Conservation (phyloP, 2,797 vertebrate genomes). For the Geotrypetes seraphini region DNA sequence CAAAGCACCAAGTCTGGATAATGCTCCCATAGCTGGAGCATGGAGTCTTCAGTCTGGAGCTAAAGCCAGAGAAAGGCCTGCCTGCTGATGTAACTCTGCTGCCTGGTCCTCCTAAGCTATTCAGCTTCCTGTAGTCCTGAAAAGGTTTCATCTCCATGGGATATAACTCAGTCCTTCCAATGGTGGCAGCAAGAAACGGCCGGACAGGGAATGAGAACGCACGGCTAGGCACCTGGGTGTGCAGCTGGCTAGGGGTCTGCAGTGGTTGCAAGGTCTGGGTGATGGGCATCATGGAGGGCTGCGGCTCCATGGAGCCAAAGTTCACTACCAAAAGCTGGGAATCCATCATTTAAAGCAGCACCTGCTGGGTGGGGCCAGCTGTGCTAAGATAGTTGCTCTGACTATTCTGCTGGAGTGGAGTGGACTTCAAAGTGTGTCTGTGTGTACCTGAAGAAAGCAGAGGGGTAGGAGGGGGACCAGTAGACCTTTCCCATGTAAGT, state of each 20-base stretch:
- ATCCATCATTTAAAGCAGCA: slow-evolving; percentile 49
- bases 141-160: slow-evolving; percentile 40
- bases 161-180: slow-evolving; percentile 37
- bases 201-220: slow-evolving; percentile 34
- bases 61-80: no score
- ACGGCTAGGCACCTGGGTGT: slow-evolving; percentile 29
- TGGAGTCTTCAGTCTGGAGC: no score
- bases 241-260: slow-evolving; percentile 26
- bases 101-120: slow-evolving; percentile 28
- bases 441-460: no score
- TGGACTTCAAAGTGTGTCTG: no score
- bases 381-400: slow-evolving; percentile 44
- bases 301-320: slow-evolving; percentile 28
- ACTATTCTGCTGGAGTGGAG: slow-evolving; percentile 36
- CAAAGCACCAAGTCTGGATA: no score
- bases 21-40: no score
- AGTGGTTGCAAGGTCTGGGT: slow-evolving; percentile 34
- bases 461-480: no score
- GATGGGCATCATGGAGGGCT: slow-evolving; percentile 36
- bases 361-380: slow-evolving; percentile 41
- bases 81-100: slow-evolving; percentile 20
- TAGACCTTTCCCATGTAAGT: no score
- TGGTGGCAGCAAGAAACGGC: slow-evolving; percentile 27
- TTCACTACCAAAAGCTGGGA: slow-evolving; percentile 42
- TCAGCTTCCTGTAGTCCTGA: slow-evolving; percentile 37